phyloP scores from a whole-genome alignment of 2,797 vertebrate species.

The Carcharodon carcharias region DNA sequence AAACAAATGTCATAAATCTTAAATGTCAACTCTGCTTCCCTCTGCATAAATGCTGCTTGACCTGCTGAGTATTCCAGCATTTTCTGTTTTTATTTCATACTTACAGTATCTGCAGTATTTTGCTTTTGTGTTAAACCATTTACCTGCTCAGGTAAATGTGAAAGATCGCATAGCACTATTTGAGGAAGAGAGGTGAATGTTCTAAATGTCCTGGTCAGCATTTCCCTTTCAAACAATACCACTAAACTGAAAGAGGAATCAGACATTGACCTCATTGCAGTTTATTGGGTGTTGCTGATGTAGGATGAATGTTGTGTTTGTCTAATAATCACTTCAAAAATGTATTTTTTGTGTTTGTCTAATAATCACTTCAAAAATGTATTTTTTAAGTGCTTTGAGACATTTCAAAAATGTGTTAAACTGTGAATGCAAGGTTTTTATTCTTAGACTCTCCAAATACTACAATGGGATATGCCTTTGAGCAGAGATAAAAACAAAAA shows the following conservation, averaged over 20 bases:
- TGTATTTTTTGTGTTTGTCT: too few relatives aligned
- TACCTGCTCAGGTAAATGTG: neutral
- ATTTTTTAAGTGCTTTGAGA: neutral
- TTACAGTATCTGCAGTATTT: neutral
- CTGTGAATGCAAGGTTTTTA: neutral
- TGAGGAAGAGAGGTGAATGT: neutral
- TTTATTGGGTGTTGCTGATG: conserved; percentile 39
- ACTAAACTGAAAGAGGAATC: neutral
- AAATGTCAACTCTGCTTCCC: too few relatives aligned
- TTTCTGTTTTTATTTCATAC: too few relatives aligned
- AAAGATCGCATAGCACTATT: neutral
- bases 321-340: conserved; percentile 37
- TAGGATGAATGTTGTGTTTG: conserved; percentile 44
- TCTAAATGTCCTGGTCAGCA: conserved; percentile 37
- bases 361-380: neutral
- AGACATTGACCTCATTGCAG: neutral
- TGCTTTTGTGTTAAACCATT: neutral
- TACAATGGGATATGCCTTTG: neutral
- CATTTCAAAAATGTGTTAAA: neutral
- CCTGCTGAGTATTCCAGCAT: too few relatives aligned
- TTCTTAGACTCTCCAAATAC: neutral
- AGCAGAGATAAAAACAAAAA: too few relatives aligned
- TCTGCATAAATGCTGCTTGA: too few relatives aligned
- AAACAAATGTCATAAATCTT: too few relatives aligned
- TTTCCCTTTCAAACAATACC: neutral